Evolutionary conservation across 1,140 invertebrate genomes (phyloP), one percentile per base, ranked within the genome.

Genomic region (Drosophila eugracilis): DNA sequence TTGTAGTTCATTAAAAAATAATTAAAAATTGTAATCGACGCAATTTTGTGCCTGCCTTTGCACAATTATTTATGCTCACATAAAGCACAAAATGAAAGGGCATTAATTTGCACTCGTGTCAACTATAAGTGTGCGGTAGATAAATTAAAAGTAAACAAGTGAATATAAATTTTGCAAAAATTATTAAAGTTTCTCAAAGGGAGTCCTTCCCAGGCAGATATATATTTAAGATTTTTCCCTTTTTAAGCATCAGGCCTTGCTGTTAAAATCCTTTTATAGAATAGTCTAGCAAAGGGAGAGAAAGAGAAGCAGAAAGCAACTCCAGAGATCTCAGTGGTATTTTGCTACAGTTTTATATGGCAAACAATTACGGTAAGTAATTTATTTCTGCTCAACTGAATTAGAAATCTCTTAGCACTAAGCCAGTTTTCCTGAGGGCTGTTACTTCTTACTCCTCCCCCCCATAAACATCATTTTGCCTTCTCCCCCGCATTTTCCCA

Each of bases 361-460:
- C 65, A 77, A 83, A 86, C 83, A 86, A 86, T 86, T 86, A 86
- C 83, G 83, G 83, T 88, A 86, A 86, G 83, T 86, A 86, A 86
- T 86, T 86, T 86, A 86, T 86, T 86, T 86, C 83, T 83, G 83
- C 83, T 88, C 83, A 86, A 88, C 83, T 86, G 83, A 86, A 86
- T 86, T 86, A 86, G 83, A 86, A 86, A 86, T 86, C 83, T 86
- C 81, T 85, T 85, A 86, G 77, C 81, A 85, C 81, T 85, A 85
- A 85, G 81, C 81, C 81, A 85, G 85, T 77, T 74, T 74, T 74
- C 67, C 47, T 45, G 54, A 60, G 45, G 45, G 54, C 24, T 41
- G 26, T 10, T 12, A 26, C 26, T 6, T n/a, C 12, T 3, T 9
- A 19, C 10, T 9, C n/a, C 24, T 14, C 53, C 14, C 34, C 19